Evolutionary conservation across 2,797 vertebrate species (phyloP), one percentile per base, ranked within the genome.

Genomic region (Champsocephalus gunnari): DNA sequence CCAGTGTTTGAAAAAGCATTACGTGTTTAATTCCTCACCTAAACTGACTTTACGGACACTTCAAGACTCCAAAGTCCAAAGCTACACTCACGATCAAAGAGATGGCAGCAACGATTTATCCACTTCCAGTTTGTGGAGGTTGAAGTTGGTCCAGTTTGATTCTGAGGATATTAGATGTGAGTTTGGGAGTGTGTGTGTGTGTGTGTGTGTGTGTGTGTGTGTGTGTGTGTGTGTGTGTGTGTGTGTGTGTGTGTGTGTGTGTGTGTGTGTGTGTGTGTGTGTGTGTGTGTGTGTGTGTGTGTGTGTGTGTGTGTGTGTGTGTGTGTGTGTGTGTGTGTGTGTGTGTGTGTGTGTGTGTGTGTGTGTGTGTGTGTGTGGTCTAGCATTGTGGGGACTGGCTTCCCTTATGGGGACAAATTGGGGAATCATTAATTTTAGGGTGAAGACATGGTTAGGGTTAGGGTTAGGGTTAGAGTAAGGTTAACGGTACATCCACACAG

Each of bases 71-170:
- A 6, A 12, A 43, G 55, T 64, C 65, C 71, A 58, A 60, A 57
- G 65, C 70, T 80, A 71, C 60, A 72, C 58, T 24, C 62, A 56
- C 51, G 6, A 66, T 64, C 38, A 48, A 47, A 50, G 62, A 34
- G 58, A 61, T n/a, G 5, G 50, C 16, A 34, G 73, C 19, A 75
- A 69, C 48, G 19, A 62, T 69, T 62, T 50, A 24, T 28, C 65
- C 9, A 38, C 24, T 54, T 57, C 8, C 4, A 38, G 7, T 34
- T 14, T 44, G 50, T 53, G 66, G 79, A 12, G 57, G 60, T 71
- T 66, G 21, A 75, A 71, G 77, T 84, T 72, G 76, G 85, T 90
- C 85, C 83, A 73, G 75, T 86, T 78, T 61, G 73, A 43, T 66
- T 84, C 55, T 54, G 71, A 75, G 50, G 55, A 53, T 58, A 55